Evolutionary conservation across 1,140 invertebrate genomes (phyloP), one percentile per base, ranked within the genome.

Genomic region (Pissodes strobi): DNA sequence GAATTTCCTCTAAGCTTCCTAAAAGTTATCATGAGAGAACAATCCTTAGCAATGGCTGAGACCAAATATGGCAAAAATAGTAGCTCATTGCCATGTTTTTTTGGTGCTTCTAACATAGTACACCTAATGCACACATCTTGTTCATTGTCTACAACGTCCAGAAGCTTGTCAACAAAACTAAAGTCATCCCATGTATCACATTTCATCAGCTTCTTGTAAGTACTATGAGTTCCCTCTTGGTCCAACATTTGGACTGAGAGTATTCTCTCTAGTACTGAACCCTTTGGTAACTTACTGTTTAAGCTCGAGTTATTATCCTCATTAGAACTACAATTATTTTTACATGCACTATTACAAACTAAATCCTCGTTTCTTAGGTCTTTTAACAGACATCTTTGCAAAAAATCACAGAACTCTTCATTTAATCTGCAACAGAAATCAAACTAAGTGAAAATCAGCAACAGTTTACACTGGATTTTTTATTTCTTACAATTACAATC

Each of bases 21-120:
- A 49, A 73, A 69, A 22, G 74, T 74, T 37, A 76, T 37, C 73
- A 76, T 76, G 9, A 76, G 52, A 21, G 74, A 76, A 57, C 72
- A 76, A 67, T 76, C 74, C 57, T 75, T 76, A 12, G 69, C 71
- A 51, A 76, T 67, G 0, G 72, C 71, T 23, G 74, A 66, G 25
- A 76, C 63, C 25, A 76, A 51, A 65, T 76, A 76, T 17, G 72
- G 70, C 37, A 69, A 43, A 62, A 74, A 71, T 21, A 69, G 25
- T 17, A 73, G 39, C 45, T 72, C 69, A 37, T 59, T 57, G 48
- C 58, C 51, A 22, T 18, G 43, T n/a, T n/a, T 41, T 27, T 45
- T 37, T 2, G 46, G 23, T 5, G 43, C 27, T 19, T 66, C 30
- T 49, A 70, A 52, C 23, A 73, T 66, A 10, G 23, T 39, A 58